Base-by-base conservation (phyloP, 2,888 invertebrate genomes). In the Epinotia bilunana region DNA sequence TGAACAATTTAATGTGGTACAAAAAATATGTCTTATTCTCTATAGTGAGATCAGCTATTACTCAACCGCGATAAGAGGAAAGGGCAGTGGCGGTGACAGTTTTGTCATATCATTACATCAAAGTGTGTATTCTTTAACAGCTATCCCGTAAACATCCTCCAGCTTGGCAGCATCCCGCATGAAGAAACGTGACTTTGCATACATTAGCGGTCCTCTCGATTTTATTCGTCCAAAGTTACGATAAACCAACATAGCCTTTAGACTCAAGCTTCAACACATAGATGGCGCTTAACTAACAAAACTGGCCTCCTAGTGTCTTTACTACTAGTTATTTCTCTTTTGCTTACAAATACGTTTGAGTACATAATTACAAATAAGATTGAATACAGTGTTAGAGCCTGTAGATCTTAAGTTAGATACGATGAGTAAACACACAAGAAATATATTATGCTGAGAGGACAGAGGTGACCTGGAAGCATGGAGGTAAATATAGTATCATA, bases 261-360 rank as follows among this genome's bases (percentile, higher is more conserved):
- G 79, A 81, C 80, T 79, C 83, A 91, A 92, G 91, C 91, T 79
- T 86, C 87, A 88, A 92, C 91, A 91, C 88, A 90, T 90, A 91
- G n/a, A n/a, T n/a, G n/a, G 85, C 90, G 80, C 91, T 89, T 91
- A 93, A 90, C 88, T 90, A 91, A 86, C 91, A 91, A 90, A 92
- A 88, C 90, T 90, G 90, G 90, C 88, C 77, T 82, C 88, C 88
- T 88, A 92, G 89, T 90, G 88, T 86, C 77, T 53, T 60, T 55
- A 63, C 64, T 70, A 63, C 69, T 58, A 67, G 58, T 58, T 74
- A 69, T 74, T 70, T 70, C 63, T 63, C 46, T 58, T 68, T 68
- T 74, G 62, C 61, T 74, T 63, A 74, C 63, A 58, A 43, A 69
- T 55, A 73, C 43, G 57, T 23, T 28, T 63, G 53, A 65, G 65